Evolutionary conservation across 2,888 invertebrate species (phyloP), one percentile per base, ranked within the genome.

Genomic region (Nomada flava): DNA sequence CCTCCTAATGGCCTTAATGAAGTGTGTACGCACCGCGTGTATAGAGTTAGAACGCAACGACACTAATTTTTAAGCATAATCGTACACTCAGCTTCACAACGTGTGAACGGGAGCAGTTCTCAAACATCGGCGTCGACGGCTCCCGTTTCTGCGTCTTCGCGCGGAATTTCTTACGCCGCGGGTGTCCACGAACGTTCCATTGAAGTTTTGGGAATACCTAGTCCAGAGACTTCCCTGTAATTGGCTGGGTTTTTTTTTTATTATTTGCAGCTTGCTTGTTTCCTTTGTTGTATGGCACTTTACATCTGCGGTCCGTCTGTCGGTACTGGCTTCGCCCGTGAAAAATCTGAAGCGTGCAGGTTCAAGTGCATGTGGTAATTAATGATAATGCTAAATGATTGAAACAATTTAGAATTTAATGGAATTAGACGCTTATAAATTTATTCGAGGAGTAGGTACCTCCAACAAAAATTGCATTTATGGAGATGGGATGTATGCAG

Each of bases 21-120:
- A 93, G 93, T 93, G 93, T 93, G 92, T 92, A 90, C 92, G 91
- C 91, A 88, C 87, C 76, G 75, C 88, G 88, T 88, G 84, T 87
- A 91, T 89, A 87, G 88, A 89, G 87, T 88, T 87, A 87, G 82
- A 80, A 75, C 86, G 88, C 89, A 91, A 92, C 91, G 90, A 92
- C 89, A 91, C 93, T 93, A 93, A 93, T 93, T 93, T 92, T 92
- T 93, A 92, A 93, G 93, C 93, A 93, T 93, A 93, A 92, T 90
- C 88, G 86, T 91, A 93, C 93, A 93, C 92, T 93, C 91, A 92
- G 92, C 89, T 93, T 93, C 92, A 93, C 93, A 92, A 91, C 93
- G 93, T 93, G 93, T 93, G 93, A 93, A 93, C 91, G 82, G 53
- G 73, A 79, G 81, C 73, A 73, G 85, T 90, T 91, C 91, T 88